A percentile compares a stretch with the other conserved stretches of the same genome.
Evolutionary conservation across 2,797 vertebrate genomes (phyloP).

Genomic region (Botia almorhae): DNA sequence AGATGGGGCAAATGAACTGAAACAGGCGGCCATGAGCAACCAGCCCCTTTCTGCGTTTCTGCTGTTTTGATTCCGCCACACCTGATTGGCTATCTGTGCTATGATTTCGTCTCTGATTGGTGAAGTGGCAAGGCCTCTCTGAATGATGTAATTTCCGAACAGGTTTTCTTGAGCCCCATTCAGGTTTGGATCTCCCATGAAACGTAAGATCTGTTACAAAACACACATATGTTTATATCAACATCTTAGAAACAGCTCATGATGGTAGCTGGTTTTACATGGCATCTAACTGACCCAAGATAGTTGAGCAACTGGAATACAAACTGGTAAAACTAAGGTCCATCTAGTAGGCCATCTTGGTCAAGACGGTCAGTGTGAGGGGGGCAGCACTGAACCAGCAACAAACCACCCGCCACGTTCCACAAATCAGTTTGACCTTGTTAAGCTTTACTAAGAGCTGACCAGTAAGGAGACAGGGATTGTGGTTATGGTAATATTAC

Average conservation of each 20-base stretch:
- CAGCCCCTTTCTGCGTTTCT: slow-evolving; percentile 92
- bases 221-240: neutral
- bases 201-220: slow-evolving; percentile 84
- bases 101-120: slow-evolving; percentile 91
- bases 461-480: neutral
- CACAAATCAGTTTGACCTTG: neutral
- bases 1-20: slow-evolving; percentile 87
- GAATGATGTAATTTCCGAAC: slow-evolving; percentile 95
- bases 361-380: no score
- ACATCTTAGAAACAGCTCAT: neutral
- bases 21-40: slow-evolving; percentile 90
- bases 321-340: neutral
- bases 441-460: neutral
- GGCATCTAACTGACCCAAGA: neutral
- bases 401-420: neutral
- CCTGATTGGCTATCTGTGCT: slow-evolving; percentile 89
- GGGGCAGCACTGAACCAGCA: no score
- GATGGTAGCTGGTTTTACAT: neutral
- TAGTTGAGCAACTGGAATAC: neutral
- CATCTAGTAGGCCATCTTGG: neutral
- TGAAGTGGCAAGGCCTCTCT: slow-evolving; percentile 84
- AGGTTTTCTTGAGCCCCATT: slow-evolving; percentile 86
- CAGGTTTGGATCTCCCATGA: slow-evolving; percentile 93
- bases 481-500: slow-evolving; percentile 68
- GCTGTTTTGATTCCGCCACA: slow-evolving; percentile 84